Evolutionary conservation across 2,113 vertebrate genomes (phyloP).

Genomic region (Gadus macrocephalus): DNA sequence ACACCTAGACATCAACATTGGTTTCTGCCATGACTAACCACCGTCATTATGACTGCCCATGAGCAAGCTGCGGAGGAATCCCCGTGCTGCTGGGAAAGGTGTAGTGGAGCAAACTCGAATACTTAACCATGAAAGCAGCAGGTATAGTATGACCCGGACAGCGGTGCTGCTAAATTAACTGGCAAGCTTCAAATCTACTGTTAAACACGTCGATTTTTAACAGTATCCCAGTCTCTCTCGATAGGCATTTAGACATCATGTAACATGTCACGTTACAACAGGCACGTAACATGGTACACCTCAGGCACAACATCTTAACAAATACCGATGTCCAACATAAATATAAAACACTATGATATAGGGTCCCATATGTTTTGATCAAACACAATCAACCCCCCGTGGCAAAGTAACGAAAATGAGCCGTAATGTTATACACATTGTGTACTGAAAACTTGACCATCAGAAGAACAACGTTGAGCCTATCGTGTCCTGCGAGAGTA

Average conservation of each 20-base stretch:
- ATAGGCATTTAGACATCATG: too few species aligned
- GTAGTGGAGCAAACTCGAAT: constrained; percentile 7
- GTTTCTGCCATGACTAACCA: constrained; percentile 37
- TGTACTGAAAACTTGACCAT: too few species aligned
- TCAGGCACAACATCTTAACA: too few species aligned
- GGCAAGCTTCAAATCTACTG: constrained; percentile 4
- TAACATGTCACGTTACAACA: too few species aligned
- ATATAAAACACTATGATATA: too few species aligned
- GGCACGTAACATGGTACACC: too few species aligned
- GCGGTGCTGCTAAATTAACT: constrained; percentile 19
- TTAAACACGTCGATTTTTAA: constrained; percentile 17
- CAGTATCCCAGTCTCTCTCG: too few species aligned
- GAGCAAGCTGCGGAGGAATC: constrained; percentile 46
- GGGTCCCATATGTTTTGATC: too few species aligned
- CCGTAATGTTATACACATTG: too few species aligned
- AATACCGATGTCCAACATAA: too few species aligned
- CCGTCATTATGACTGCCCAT: constrained; percentile 34
- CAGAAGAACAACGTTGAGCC: neutral
- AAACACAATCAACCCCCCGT: too few species aligned
- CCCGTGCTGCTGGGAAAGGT: constrained; percentile 20
- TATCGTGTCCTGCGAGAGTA: neutral
- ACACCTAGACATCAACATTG: constrained; percentile 38
- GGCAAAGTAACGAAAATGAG: too few species aligned
- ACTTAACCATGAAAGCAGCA: constrained; percentile 16
- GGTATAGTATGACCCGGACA: neutral